These are phyloP conservation scores for Gisinianus flammeolus DNA, from an alignment of 2,888 invertebrate genomes.

Conservation along the genomic window DNA sequence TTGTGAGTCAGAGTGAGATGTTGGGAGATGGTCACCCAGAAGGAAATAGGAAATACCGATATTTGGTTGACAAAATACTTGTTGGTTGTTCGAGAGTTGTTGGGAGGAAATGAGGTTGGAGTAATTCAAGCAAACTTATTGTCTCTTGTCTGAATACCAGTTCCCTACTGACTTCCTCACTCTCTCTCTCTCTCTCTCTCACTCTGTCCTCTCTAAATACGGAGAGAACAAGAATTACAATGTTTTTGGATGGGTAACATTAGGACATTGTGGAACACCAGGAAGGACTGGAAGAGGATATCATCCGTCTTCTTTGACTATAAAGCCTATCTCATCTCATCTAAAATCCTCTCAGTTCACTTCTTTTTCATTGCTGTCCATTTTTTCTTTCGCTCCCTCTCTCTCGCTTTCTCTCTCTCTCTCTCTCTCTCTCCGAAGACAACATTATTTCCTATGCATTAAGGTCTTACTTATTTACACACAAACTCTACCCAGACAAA, in stretches of 20 bases:
- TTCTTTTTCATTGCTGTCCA: slow-evolving; percentile 8
- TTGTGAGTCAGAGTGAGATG: too few species aligned
- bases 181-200: background rate
- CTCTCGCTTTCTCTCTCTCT: too few species aligned
- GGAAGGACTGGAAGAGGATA: slow-evolving; percentile 2
- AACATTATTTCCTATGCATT: slow-evolving; percentile 5
- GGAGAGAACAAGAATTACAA: background rate
- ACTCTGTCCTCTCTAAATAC: background rate
- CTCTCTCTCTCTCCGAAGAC: background rate
- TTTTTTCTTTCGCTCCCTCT: too few species aligned
- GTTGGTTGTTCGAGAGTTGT: too few species aligned
- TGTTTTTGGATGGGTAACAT: too few species aligned
- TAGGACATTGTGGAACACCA: background rate
- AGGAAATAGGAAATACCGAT: too few species aligned
- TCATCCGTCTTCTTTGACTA: background rate
- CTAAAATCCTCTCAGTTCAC: slow-evolving; percentile 12
- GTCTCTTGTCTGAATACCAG: background rate
- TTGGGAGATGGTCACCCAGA: too few species aligned
- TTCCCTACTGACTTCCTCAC: background rate
- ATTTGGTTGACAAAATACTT: too few species aligned
- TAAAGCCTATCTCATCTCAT: slow-evolving; percentile 9
- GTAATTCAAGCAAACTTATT: slow-evolving; percentile 8
- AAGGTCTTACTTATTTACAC: background rate
- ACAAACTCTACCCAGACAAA: too few species aligned
- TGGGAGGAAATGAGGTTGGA: slow-evolving; percentile 4